Base-by-base conservation (phyloP, 1,140 invertebrate genomes). In the Eciton burchellii region DNA sequence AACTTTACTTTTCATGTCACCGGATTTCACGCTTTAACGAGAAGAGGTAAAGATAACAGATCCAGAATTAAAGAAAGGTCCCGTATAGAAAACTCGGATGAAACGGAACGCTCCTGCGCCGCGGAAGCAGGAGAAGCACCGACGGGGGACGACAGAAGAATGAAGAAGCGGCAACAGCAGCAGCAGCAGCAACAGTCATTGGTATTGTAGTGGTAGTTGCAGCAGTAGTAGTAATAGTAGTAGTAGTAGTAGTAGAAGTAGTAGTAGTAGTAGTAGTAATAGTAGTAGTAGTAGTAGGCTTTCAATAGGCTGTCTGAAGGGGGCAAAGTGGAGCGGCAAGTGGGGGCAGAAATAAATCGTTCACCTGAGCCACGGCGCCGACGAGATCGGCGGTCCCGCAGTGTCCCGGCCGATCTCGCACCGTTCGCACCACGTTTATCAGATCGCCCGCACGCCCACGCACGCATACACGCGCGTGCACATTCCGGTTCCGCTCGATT, bases 291-390 rank as follows among this genome's bases (percentile, higher is more conserved):
- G 60, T 54, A 77, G 73, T 56, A 54, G 73, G 16, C 73, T 24
- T 47, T 19, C 45, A 73, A 41, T 29, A 35, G 60, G 14, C 73
- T 45, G 14, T 52, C 29, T 12, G 70, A 59, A 73, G 81, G 71
- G 57, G 81, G 82, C 63, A 56, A 63, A 77, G 79, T 83, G 83
- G 79, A 83, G 70, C 47, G 74, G 43, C 57, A 84, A 82, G 91
- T 91, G 92, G 91, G 91, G 91, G 90, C 83, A 89, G 90, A 89
- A 89, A 91, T 92, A 92, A 93, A 93, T 93, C 91, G 92, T 92
- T 93, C 92, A 93, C 92, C 92, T 92, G 91, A 89, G 84, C 82
- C 45, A 65, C 82, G 62, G 35, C 68, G 87, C 77, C 76, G 70
- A 70, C 35, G 35, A 82, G 63, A 72, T 63, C 57, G 19, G 71